Evolutionary conservation across 2,113 vertebrate genomes (phyloP).

Genomic region (Microcebus murinus): DNA sequence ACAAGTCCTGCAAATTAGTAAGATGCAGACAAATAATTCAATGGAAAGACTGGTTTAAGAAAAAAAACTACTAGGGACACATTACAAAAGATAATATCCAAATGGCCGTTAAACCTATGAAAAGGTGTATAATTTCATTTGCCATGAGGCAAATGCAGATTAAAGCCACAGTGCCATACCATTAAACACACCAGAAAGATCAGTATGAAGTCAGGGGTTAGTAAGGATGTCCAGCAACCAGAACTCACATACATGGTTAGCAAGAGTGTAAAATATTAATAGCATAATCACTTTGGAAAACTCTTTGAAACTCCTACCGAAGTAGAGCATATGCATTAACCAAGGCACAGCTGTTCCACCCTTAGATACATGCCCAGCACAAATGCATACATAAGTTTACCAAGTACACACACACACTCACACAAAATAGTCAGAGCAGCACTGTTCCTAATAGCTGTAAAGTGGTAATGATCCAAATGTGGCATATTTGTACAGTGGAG

Average conservation of each 20-base stretch:
- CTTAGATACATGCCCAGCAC: neutral
- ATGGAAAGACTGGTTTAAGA: neutral
- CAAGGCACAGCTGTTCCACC: no score
- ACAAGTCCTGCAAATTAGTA: neutral
- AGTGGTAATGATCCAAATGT: neutral
- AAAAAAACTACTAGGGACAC: neutral
- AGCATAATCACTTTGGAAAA: neutral
- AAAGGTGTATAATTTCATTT: neutral
- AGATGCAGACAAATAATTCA: neutral
- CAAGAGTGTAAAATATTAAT: neutral
- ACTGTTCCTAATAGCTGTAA: neutral
- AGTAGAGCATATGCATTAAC: no score
- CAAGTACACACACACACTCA: neutral
- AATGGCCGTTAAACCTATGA: no score
- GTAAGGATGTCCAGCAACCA: neutral
- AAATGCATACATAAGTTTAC: neutral
- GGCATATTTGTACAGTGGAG: no score
- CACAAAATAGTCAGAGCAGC: no score
- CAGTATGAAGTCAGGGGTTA: fast-evolving
- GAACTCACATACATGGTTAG: fast-evolving
- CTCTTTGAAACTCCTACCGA: neutral
- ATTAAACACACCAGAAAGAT: fast-evolving
- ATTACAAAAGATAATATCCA: neutral
- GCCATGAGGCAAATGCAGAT: neutral
- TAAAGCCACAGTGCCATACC: fast-evolving